Base-by-base conservation (phyloP, 2,888 invertebrate species). In the Cenopis cana region DNA sequence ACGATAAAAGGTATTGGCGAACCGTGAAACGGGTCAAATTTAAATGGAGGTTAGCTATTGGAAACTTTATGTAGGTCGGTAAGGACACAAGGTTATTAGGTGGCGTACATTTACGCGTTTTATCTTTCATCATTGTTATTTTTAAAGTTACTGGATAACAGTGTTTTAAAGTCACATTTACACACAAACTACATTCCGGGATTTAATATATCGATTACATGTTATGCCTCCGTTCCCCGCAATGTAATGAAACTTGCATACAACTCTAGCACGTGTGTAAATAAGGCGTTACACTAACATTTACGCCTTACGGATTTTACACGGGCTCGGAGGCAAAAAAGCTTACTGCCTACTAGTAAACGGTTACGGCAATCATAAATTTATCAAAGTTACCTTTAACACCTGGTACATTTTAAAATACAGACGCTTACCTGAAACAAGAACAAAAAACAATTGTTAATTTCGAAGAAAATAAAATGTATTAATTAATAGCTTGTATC, bases 1-100 rank as follows among this genome's bases (percentile, higher is more conserved):
- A 17, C 17, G 36, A 46, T 33, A 69, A 62, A 61, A 62, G 50
- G 54, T 66, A 20, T 29, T 24, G 29, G 29, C 9, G 49, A n/a
- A 20, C 38, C n/a, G 20, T 38, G 14, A 29, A 33, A 36, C 6
- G 50, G 49, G 62, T 18, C 62, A 18, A 20, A 14, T 57, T 4
- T 57, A 57, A 17, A 33, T 55, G 33, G 33, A 38, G 38, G 33
- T 55, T 55, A 33, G 55, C 20, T 29, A 55, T 29, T 17, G 36
- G 36, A 2, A 17, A 11, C 17, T 57, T 12, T 17, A 57, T 29
- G 36, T 20, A 24, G 59, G 20, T 59, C 5, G 8, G 20, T 20
- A 20, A 2, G 20, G 14, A 10, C 2, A 17, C 10, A 50, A 17
- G n/a, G 17, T 5, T n/a, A 17, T 50, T 54, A 20, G 17, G 2